Base-by-base conservation (phyloP, 2,888 invertebrate genomes). In the Nematopogon swammerdamellus region DNA sequence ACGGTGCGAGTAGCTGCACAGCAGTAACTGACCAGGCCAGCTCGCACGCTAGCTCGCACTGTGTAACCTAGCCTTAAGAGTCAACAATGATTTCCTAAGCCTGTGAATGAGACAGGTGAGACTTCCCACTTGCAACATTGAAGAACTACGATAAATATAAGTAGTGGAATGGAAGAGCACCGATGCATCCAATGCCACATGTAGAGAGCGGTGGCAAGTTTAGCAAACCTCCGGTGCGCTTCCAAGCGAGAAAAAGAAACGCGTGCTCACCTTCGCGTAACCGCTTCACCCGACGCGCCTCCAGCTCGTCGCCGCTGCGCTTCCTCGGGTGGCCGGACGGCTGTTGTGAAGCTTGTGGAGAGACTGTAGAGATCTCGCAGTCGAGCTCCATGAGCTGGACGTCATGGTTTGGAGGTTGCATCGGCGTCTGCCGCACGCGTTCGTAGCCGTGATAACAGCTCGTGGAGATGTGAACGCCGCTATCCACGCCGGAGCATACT, bases 361-460 rank as follows among this genome's bases (percentile, higher is more conserved):
- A 58, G 45, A 52, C 52, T 54, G 75, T 75, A 47, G 63, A 54
- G 76, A 77, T 79, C 65, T 80, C 79, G 62, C 70, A 73, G 66
- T 74, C 74, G 36, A 49, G 47, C n/a, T 47, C 42, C 46, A 30
- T 20, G 11, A 61, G 63, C 51, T 60, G 63, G 54, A 59, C 59
- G 57, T 63, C 59, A 50, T 56, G 54, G 52, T 57, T 63, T 58
- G 60, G 59, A 25, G 58, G 49, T 49, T 53, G 63, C 57, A 70
- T 69, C 18, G 67, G 57, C 53, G 70, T 66, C 50, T 80, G 79
- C 61, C 11, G 36, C 11, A 36, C 36, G n/a, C 36, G 36, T 14
- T 36, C 36, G 14, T 70, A 81, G 48, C 82, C 82, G 55, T 82
- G 81, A 59, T 81, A 82, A 58, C 77, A 77, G 63, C 81, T 80